Evolutionary conservation across 2,888 invertebrate genomes (phyloP).

Genomic region (Dryococelus australis): DNA sequence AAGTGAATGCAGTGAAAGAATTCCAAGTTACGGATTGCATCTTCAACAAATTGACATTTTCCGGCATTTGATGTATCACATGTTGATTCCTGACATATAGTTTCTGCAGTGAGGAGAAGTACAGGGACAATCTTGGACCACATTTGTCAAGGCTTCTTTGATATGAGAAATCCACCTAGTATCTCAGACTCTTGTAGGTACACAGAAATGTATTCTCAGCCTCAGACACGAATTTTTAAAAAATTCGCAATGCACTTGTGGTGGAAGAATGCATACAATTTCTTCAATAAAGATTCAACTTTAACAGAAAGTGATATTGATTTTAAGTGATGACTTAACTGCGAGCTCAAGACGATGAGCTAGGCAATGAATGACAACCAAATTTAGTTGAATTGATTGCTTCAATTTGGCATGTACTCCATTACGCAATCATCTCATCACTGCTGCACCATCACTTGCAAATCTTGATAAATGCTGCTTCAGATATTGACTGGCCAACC

Average conservation of each 20-base stretch:
- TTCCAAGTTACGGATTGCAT: not conserved
- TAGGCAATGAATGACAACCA: not conserved
- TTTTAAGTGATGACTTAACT: not conserved
- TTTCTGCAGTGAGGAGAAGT: not conserved
- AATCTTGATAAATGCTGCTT: not conserved
- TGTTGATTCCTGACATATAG: not conserved
- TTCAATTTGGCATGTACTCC: not conserved
- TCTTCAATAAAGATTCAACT: not conserved
- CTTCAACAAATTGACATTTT: not conserved
- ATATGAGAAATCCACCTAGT: not conserved
- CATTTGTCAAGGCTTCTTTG: not conserved
- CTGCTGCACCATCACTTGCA: slow-evolving; percentile 1
- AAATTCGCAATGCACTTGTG: not conserved
- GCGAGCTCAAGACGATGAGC: not conserved
- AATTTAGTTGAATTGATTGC: not conserved
- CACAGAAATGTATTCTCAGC: not conserved
- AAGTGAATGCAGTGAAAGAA: not conserved
- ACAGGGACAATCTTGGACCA: not conserved
- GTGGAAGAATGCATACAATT: not conserved
- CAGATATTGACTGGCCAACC: not conserved
- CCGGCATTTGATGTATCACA: not conserved
- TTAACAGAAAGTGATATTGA: not conserved
- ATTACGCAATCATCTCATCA: not conserved
- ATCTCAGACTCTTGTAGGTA: not conserved
- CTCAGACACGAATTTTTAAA: not conserved